Evolutionary conservation across 2,888 invertebrate species (phyloP), one percentile per base, ranked within the genome.

Genomic region (Isoperla grammatica): DNA sequence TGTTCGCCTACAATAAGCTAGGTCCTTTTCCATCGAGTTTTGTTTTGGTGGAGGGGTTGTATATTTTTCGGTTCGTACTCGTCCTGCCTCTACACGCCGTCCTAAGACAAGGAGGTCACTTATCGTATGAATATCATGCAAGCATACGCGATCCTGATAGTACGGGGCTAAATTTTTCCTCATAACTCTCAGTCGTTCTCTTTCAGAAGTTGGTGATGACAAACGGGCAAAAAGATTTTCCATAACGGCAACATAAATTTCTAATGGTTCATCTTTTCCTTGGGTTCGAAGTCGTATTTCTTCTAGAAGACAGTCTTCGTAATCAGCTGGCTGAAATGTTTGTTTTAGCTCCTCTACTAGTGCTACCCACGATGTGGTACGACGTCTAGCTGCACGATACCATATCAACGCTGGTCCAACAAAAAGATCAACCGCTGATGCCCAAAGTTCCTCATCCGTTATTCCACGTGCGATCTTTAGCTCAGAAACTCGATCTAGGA

Each of bases 331-430:
- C 20, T 56, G 61, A 53, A 65, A 68, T 42, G 64, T 56, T 22
- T 19, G 13, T n/a, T 29, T 42, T 56, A 12, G 65, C 29, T n/a
- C 22, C 20, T 4, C 11, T 11, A 2, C 57, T 61, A 35, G 66
- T 23, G 2, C 60, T 59, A 11, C 39, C 66, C 65, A 66, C 17
- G 46, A 49, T 12, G 13, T 12, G 8, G 61, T 35, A 1, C 43
- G 39, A 35, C 35, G 8, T 13, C 56, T 58, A 37, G 61, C 12
- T 11, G 63, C 75, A 72, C 67, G 73, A 72, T 60, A 68, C 66
- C 68, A 68, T 5, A 65, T 62, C 0, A 65, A 49, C 4, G 67
- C 68, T 6, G 58, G 48, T 17, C 64, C 67, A 8, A 43, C 35
- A 59, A 68, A 67, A 3, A 68, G 45, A 23, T 68, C 68, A 0